Evolutionary conservation across 37 sponge, comb jelly and placozoan species (phyloP).

Genomic region (Ephydatia muelleri): DNA sequence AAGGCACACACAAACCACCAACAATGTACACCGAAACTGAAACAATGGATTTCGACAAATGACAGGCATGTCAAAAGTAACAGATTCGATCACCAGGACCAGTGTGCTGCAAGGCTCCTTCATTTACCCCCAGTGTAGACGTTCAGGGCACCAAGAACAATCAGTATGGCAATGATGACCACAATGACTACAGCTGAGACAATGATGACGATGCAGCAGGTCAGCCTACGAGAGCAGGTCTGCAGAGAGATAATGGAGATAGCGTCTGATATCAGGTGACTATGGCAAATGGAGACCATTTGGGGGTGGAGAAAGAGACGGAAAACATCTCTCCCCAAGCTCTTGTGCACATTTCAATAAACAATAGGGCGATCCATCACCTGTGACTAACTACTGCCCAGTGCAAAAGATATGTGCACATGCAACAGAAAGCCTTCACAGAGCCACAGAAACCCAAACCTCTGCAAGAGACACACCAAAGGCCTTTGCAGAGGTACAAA

Average conservation of each 20-base stretch:
- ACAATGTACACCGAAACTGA: not conserved
- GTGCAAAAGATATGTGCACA: too few species aligned
- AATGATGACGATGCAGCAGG: conserved; percentile 28
- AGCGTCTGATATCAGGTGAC: too few species aligned
- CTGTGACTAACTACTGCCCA: too few species aligned
- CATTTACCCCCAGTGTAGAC: not conserved
- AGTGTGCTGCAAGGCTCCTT: not conserved
- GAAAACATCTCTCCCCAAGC: too few species aligned
- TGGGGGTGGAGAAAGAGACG: too few species aligned
- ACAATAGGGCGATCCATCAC: too few species aligned
- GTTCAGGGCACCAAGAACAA: conserved; percentile 23
- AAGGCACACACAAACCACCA: not conserved
- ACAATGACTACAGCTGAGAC: conserved; percentile 15
- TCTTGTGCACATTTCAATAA: too few species aligned
- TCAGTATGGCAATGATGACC: conserved; percentile 39
- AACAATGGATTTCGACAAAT: not conserved
- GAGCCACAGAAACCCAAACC: too few species aligned
- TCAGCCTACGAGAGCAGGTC: conserved; percentile 64
- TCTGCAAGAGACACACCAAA: too few species aligned
- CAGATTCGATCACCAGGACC: not conserved
- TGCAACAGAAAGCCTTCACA: too few species aligned
- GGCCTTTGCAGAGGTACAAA: not conserved
- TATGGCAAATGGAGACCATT: too few species aligned
- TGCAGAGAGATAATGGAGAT: conserved; percentile 11
- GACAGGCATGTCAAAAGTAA: not conserved